A percentile compares a stretch with the other conserved stretches of the same genome.
phyloP scores from a whole-genome alignment of 1,140 invertebrate species.

The Belonocnema kinseyi region DNA sequence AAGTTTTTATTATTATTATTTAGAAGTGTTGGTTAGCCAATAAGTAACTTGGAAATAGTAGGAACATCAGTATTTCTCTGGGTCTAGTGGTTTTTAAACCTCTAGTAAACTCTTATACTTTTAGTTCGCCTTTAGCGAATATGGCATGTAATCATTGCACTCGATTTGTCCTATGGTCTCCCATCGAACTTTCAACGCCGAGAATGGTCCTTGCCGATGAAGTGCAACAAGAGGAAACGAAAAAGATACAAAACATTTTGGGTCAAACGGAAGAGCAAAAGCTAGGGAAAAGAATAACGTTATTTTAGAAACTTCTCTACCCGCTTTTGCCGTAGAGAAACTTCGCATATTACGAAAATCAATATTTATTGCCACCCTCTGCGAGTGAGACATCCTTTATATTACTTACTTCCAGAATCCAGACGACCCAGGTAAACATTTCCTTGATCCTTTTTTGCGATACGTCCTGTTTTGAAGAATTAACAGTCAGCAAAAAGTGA shows the following conservation, averaged over 20 bases:
- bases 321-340: neutral
- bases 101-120: neutral
- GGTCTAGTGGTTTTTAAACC: neutral
- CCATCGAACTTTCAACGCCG: neutral
- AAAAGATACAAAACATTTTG: neutral
- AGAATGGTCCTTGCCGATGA: conserved; percentile 10
- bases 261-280: neutral
- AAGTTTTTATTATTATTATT: conserved; percentile 19
- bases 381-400: conserved; percentile 9
- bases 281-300: neutral
- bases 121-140: neutral
- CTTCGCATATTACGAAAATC: conserved; percentile 17
- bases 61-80: conserved; percentile 1
- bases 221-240: neutral
- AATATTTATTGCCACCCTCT: conserved; percentile 20
- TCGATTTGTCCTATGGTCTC: neutral
- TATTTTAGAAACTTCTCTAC: conserved; percentile 23
- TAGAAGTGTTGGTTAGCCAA: neutral
- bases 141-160: conserved; percentile 11
- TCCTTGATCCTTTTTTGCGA: neutral
- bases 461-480: neutral
- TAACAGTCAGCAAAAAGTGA: neutral
- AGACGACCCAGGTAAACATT: conserved; percentile 6
- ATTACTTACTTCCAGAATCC: neutral
- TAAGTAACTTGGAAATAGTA: conserved; percentile 9